Base-by-base conservation (phyloP, 64 coral and sea anemone species). In the Platygyra sinensis region DNA sequence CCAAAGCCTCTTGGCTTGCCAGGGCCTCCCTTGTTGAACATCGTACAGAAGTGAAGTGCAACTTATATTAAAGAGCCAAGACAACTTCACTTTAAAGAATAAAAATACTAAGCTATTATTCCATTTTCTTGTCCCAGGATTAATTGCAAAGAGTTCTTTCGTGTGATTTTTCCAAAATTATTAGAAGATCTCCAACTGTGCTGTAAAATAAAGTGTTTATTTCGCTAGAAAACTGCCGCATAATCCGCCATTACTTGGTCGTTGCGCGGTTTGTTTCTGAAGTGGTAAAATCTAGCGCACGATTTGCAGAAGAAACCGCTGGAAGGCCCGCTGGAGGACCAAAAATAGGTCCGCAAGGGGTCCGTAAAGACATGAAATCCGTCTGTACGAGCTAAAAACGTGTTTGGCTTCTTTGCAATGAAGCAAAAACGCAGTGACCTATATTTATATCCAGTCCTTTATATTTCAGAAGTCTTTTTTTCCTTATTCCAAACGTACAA, bases 1-100 rank as follows among this genome's bases (percentile, higher is more conserved):
- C 93, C 93, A 60, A 95, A 91, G 30, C 93, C 93, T 80, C 93
- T n/a, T 76, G 60, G 83, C 57, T 88, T 95, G 0, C 89, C 93
- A 38, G 28, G 73, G 59, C 88, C 89, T 52, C 93, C 93, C 80
- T 83, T 90, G 22, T 86, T 80, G 75, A 87, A 95, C 93, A 95
- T 95, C 38, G 33, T 39, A 46, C 4, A 46, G 39, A 46, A 46
- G 39, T 46, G 62, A 65, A 65, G 18, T 24, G 24, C 6, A 65
- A 4, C 18, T 22, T 20, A 65, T 18, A 2, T 1, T 36, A 1
- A 67, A 69, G 24, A 25, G 29, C 65, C n/a, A 27, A 69, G 24
- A 25, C 2, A 69, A 69, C 25, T 69, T 28, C 0, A 29, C 25
- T 69, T 28, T 0, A 20, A 20, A 15, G 50, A 14, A 55, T 57